Conservation (phyloP, 2,113 vertebrate species). For the Corythoichthys haematopterus region DNA sequence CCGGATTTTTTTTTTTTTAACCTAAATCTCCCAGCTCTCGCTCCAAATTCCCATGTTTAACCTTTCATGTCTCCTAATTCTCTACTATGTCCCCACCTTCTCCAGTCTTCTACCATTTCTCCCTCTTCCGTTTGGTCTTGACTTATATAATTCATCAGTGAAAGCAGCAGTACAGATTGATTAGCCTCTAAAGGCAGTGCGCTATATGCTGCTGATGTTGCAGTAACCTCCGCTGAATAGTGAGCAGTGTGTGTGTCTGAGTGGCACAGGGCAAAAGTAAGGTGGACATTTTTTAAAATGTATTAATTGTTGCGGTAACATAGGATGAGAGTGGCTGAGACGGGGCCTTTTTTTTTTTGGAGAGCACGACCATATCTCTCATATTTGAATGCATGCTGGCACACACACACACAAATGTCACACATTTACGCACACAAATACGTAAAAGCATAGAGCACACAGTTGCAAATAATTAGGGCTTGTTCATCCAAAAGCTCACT, state of each 20-base stretch:
- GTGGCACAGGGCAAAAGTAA: slow-evolving; percentile 64
- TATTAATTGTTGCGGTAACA: slow-evolving; percentile 74
- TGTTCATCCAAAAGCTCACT: neutral
- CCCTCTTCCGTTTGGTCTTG: slow-evolving; percentile 41
- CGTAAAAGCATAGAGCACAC: neutral
- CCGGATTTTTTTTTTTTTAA: neutral
- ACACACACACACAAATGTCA: neutral
- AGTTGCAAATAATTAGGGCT: slow-evolving; percentile 38
- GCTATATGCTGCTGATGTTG: slow-evolving; percentile 74
- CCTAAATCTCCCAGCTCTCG: slow-evolving; percentile 16
- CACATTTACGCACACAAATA: slow-evolving; percentile 10
- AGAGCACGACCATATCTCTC: slow-evolving; percentile 46
- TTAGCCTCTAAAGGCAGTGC: slow-evolving; percentile 76
- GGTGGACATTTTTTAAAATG: slow-evolving; percentile 77
- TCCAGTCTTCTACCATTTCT: neutral
- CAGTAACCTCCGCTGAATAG: slow-evolving; percentile 69
- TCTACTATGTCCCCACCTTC: slow-evolving; percentile 3
- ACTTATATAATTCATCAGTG: slow-evolving; percentile 83
- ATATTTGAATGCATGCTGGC: slow-evolving; percentile 26
- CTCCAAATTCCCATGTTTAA: slow-evolving; percentile 12
- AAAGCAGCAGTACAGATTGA: slow-evolving; percentile 76
- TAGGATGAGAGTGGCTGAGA: slow-evolving; percentile 64
- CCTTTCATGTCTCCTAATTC: neutral
- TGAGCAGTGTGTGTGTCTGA: slow-evolving; percentile 56
- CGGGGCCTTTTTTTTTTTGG: slow-evolving; percentile 54